phyloP scores from a whole-genome alignment of 1,140 invertebrate genomes.

The Macrotrachela quadricornifera region DNA sequence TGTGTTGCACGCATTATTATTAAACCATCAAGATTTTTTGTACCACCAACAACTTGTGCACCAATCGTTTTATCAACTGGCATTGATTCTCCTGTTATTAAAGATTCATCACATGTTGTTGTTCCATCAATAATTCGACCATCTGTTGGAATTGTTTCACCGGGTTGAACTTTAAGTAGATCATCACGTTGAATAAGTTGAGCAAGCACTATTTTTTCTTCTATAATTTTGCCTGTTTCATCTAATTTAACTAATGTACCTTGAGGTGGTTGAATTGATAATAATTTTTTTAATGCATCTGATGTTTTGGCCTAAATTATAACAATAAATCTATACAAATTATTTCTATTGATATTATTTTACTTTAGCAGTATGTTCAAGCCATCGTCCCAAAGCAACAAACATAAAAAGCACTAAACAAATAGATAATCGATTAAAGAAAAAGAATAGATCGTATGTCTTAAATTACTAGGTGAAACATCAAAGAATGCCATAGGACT shows the following conservation, averaged over 20 bases:
- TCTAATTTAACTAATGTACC: slow-evolving; percentile 63
- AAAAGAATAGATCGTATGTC: too few relatives aligned
- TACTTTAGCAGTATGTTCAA: slow-evolving; percentile 96
- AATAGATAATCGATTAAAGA: too few relatives aligned
- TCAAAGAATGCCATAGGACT: slow-evolving; percentile 94
- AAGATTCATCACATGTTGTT: slow-evolving; percentile 80
- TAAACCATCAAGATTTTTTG: slow-evolving; percentile 81
- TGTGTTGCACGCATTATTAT: slow-evolving; percentile 73
- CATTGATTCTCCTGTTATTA: slow-evolving; percentile 97
- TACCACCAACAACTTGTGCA: slow-evolving; percentile 71
- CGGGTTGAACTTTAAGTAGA: slow-evolving; percentile 70
- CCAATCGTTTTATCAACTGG: slow-evolving; percentile 69
- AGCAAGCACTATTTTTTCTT: slow-evolving; percentile 44
- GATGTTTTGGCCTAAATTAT: slow-evolving; percentile 52
- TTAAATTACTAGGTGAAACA: slow-evolving; percentile 56
- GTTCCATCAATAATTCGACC: slow-evolving; percentile 68
- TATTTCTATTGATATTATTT: too few relatives aligned
- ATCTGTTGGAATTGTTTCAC: slow-evolving; percentile 79
- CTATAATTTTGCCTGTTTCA: slow-evolving; percentile 45
- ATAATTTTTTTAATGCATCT: slow-evolving; percentile 76
- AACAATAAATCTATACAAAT: too few relatives aligned
- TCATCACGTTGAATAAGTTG: slow-evolving; percentile 87
- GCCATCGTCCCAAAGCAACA: slow-evolving; percentile 90
- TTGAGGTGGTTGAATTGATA: slow-evolving; percentile 83
- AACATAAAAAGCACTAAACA: slow-evolving; percentile 64